Conservation (phyloP, 2,113 vertebrate genomes). For the Xenopus laevis region DNA sequence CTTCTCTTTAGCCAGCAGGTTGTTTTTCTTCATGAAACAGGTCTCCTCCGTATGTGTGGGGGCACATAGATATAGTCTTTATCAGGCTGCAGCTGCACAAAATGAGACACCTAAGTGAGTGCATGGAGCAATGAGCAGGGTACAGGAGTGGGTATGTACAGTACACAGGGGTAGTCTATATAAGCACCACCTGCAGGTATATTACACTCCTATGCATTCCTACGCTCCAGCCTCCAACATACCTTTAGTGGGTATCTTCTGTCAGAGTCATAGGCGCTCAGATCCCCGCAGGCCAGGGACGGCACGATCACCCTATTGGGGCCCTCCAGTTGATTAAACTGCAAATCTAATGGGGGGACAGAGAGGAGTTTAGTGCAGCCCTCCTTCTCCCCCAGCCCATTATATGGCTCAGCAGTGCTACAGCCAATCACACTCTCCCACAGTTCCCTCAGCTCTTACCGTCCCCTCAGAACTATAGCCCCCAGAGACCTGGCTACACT, state of each 20-base stretch:
- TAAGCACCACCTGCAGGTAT: no score
- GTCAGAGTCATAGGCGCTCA: constrained; percentile 87
- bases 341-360: constrained; percentile 64
- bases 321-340: constrained; percentile 84
- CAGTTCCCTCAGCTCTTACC: constrained; percentile 58
- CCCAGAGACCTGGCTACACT: no score
- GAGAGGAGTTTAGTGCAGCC: no score
- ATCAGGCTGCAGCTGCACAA: constrained; percentile 66
- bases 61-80: constrained; percentile 76
- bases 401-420: neutral
- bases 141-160: no score
- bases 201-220: no score
- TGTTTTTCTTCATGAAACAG: constrained; percentile 78
- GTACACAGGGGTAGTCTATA: no score
- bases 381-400: neutral
- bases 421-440: neutral
- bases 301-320: constrained; percentile 81
- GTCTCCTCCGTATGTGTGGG: constrained; percentile 78
- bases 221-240: neutral
- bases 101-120: neutral
- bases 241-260: constrained; percentile 78
- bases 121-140: no score
- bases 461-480: no score
- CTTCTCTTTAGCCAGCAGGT: constrained; percentile 67
- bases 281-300: constrained; percentile 84